phyloP scores from a whole-genome alignment of 2,113 vertebrate genomes.

The Lagopus muta region DNA sequence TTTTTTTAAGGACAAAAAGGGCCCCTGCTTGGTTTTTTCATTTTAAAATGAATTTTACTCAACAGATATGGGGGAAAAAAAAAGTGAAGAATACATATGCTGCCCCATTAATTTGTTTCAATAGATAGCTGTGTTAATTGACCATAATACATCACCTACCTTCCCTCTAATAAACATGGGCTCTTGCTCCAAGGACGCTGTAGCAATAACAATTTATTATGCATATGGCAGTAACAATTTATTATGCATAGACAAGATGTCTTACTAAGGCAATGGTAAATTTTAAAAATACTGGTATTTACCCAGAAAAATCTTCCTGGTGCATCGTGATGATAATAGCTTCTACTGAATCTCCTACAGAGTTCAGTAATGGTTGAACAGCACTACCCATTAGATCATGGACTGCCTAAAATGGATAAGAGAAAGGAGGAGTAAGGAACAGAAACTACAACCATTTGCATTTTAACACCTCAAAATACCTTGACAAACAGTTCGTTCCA shows the following conservation, averaged over 20 bases:
- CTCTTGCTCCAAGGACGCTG: conserved; percentile 20
- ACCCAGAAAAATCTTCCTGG: conserved; percentile 97
- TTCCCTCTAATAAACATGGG: not conserved
- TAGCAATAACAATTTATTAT: conserved; percentile 30
- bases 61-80: not conserved
- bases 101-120: conserved; percentile 1
- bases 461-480: not conserved
- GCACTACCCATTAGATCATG: conserved; percentile 91
- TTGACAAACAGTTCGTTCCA: not conserved
- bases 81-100: not conserved
- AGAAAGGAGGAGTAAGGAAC: conserved; percentile 44
- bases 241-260: not conserved
- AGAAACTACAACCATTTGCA: conserved; percentile 15
- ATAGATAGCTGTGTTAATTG: not conserved
- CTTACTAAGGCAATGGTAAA: not conserved
- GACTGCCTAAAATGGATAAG: conserved; percentile 78
- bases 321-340: conserved; percentile 98
- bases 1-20: not conserved
- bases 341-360: conserved; percentile 93
- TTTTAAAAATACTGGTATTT: conserved; percentile 40
- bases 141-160: not conserved
- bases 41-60: not conserved
- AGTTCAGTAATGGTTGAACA: conserved; percentile 91
- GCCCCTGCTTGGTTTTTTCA: not conserved
- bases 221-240: not conserved